Percentiles rank a stretch among this genome's conserved stretches.
Evolutionary conservation across 2,113 vertebrate genomes (phyloP).

Genomic region (Hepsetus odoe): DNA sequence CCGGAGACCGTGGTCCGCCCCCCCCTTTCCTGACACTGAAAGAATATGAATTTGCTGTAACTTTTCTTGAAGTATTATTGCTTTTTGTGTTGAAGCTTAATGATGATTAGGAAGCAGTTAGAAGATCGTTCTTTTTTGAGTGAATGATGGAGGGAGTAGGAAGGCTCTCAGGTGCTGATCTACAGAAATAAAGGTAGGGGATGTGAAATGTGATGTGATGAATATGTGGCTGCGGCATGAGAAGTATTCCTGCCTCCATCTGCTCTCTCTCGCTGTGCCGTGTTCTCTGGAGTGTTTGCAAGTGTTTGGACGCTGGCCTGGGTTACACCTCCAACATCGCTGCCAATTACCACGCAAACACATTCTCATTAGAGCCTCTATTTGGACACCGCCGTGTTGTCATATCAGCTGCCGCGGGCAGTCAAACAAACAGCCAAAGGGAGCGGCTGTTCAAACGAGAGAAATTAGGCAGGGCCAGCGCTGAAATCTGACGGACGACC

Average conservation of each 20-base stretch:
- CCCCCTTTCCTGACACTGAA: no score
- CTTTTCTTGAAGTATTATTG: no score
- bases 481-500: slow-evolving; percentile 14
- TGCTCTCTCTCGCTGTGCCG: slow-evolving; percentile 66
- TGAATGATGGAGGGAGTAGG: no score
- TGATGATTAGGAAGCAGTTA: no score
- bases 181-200: not conserved
- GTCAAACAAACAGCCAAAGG: slow-evolving; percentile 57
- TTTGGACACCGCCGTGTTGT: slow-evolving; percentile 41
- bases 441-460: slow-evolving; percentile 48
- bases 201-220: not conserved
- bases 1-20: no score
- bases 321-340: slow-evolving; percentile 46
- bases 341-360: slow-evolving; percentile 53
- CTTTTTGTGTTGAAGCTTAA: no score
- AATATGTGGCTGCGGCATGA: not conserved
- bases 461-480: not conserved
- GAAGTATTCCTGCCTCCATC: slow-evolving; percentile 65
- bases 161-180: no score
- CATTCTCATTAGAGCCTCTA: slow-evolving; percentile 54
- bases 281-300: slow-evolving; percentile 54
- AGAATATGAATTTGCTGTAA: no score
- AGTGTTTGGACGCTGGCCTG: slow-evolving; percentile 59
- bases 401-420: slow-evolving; percentile 55
- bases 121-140: no score